phyloP scores from a whole-genome alignment of 2,888 invertebrate genomes.

The Drosophila seclusa region DNA sequence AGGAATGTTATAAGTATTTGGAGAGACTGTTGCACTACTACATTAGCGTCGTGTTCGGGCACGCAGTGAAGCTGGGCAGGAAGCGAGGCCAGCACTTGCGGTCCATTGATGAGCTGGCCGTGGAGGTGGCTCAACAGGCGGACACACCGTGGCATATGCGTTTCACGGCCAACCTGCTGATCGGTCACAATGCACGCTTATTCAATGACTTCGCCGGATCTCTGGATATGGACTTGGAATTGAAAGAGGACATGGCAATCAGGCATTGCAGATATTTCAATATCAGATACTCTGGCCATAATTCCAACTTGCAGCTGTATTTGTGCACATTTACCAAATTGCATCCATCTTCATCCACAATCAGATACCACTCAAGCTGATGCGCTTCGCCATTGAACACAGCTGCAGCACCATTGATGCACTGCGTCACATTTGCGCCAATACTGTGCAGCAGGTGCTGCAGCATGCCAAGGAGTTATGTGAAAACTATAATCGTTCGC shows the following conservation, averaged over 20 bases:
- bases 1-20: constrained; percentile 82
- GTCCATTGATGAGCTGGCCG: constrained; percentile 59
- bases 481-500: no score
- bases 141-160: constrained; percentile 89
- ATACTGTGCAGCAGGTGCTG: constrained; percentile 85
- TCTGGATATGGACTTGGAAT: constrained; percentile 43
- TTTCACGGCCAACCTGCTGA: constrained; percentile 87
- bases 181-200: constrained; percentile 85
- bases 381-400: constrained; percentile 86
- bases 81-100: constrained; percentile 46
- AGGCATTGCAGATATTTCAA: constrained; percentile 65
- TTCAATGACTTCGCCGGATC: constrained; percentile 76
- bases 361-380: constrained; percentile 75
- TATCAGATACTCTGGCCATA: constrained; percentile 59
- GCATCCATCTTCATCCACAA: constrained; percentile 15
- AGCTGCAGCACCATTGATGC: constrained; percentile 89
- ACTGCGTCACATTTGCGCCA: constrained; percentile 87
- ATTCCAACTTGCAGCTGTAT: constrained; percentile 77
- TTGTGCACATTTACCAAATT: constrained; percentile 65
- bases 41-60: constrained; percentile 84
- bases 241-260: constrained; percentile 51
- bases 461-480: constrained; percentile 72
- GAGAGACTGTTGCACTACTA: constrained; percentile 85
- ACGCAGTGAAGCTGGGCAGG: constrained; percentile 76
- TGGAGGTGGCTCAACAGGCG: constrained; percentile 84